These are phyloP conservation scores for Steinernema feltiae DNA, from an alignment of 1,140 invertebrate species.

Conservation along the genomic window DNA sequence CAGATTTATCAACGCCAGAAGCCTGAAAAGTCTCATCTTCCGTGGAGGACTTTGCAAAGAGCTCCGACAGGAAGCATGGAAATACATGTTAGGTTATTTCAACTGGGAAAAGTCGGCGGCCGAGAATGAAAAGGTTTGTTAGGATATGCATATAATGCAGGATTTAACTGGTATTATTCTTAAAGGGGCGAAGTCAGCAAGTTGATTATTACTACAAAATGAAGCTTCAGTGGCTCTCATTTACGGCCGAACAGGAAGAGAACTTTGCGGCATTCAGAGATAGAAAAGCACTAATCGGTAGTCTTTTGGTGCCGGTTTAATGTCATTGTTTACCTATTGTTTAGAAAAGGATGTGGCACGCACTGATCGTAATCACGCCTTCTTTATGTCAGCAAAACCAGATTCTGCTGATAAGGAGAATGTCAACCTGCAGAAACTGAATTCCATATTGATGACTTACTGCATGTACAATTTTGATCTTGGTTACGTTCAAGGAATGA, in stretches of 20 bases:
- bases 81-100: conserved; percentile 82
- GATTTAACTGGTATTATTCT: too few relatives aligned
- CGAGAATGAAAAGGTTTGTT: conserved; percentile 65
- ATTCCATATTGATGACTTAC: conserved; percentile 94
- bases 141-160: too few relatives aligned
- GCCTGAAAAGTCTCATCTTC: conserved; percentile 50
- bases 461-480: conserved; percentile 99
- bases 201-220: conserved; percentile 82
- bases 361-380: conserved; percentile 84
- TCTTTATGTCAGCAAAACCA: conserved; percentile 65
- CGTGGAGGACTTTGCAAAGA: conserved; percentile 56
- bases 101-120: conserved; percentile 73
- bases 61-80: conserved; percentile 82
- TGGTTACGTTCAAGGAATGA: conserved; percentile 80
- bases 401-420: conserved; percentile 71
- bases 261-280: conserved; percentile 82
- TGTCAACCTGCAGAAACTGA: conserved; percentile 74
- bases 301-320: conserved; percentile 34
- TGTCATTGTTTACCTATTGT: conserved; percentile 22
- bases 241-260: conserved; percentile 76
- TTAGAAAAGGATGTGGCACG: conserved; percentile 92
- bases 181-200: conserved; percentile 42
- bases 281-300: conserved; percentile 82
- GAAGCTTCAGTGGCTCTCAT: conserved; percentile 91
- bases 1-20: conserved; percentile 39